These are phyloP conservation scores for Drosophila athabasca DNA, from an alignment of 1,140 invertebrate species.

Conservation along the genomic window DNA sequence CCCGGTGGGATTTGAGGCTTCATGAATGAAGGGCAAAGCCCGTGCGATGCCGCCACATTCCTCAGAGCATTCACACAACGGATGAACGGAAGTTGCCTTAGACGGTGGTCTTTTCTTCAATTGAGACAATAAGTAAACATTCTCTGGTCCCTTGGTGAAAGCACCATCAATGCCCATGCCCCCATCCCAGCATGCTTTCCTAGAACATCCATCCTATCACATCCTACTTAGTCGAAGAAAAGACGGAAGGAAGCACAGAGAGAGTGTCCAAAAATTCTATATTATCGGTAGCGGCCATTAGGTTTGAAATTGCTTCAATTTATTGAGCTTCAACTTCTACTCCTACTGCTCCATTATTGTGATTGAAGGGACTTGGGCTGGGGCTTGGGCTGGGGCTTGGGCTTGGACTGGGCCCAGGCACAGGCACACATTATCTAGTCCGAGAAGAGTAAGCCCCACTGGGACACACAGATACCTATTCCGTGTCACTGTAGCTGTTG, in stretches of 20 bases:
- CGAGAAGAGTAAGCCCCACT: no score
- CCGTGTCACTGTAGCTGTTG: no score
- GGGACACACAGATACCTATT: no score
- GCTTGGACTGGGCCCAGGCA: not conserved
- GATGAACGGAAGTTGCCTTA: constrained; percentile 69
- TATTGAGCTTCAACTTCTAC: constrained; percentile 33
- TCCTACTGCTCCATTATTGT: constrained; percentile 6
- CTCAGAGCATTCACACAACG: constrained; percentile 42
- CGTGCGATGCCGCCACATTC: constrained; percentile 21
- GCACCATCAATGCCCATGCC: not conserved
- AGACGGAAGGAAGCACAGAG: no score
- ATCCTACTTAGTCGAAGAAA: no score
- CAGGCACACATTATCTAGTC: no score
- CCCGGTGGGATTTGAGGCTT: constrained; percentile 71
- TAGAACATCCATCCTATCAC: no score
- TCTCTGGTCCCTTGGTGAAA: constrained; percentile 44
- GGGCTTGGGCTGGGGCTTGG: no score
- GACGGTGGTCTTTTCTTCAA: constrained; percentile 49
- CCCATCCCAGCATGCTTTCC: not conserved
- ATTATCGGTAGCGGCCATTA: constrained; percentile 51
- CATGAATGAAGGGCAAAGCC: constrained; percentile 74
- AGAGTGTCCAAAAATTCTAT: constrained; percentile 22
- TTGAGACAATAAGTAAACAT: constrained; percentile 68
- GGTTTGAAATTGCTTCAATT: constrained; percentile 42
- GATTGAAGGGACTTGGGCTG: constrained; percentile 44